Evolutionary conservation across 2,888 invertebrate genomes (phyloP).

Genomic region (Carabus problematicus): DNA sequence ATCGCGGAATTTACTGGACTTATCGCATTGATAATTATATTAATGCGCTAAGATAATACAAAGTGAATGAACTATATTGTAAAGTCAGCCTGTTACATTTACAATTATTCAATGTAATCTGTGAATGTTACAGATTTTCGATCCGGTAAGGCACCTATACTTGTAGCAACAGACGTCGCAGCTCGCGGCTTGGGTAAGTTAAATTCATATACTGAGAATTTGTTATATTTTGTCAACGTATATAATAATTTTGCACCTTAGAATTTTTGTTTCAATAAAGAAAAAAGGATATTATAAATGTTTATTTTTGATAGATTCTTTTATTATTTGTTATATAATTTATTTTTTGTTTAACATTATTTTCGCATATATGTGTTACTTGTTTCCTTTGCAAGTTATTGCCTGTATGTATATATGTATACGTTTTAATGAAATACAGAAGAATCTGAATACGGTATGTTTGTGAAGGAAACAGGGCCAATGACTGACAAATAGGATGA

Average conservation of each 20-base stretch:
- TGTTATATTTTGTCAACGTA: no score
- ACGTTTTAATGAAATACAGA: no score
- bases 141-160: slow-evolving; percentile 83
- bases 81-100: no score
- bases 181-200: slow-evolving; percentile 90
- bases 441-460: no score
- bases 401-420: no score
- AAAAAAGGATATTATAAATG: not conserved
- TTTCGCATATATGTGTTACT: slow-evolving; percentile 1
- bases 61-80: no score
- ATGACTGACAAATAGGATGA: no score
- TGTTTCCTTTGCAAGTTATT: no score
- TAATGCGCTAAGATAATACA: no score
- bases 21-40: not conserved
- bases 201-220: not conserved
- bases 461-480: no score
- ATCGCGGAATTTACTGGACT: no score
- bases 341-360: slow-evolving; percentile 4
- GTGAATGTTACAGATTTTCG: slow-evolving; percentile 72
- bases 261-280: not conserved
- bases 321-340: slow-evolving; percentile 43
- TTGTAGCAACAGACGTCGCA: slow-evolving; percentile 95
- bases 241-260: slow-evolving; percentile 1
- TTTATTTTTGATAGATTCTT: not conserved
- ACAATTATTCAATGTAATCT: slow-evolving; percentile 10